Evolutionary conservation across 2,888 invertebrate species (phyloP).

Genomic region (Embidobia sp.): DNA sequence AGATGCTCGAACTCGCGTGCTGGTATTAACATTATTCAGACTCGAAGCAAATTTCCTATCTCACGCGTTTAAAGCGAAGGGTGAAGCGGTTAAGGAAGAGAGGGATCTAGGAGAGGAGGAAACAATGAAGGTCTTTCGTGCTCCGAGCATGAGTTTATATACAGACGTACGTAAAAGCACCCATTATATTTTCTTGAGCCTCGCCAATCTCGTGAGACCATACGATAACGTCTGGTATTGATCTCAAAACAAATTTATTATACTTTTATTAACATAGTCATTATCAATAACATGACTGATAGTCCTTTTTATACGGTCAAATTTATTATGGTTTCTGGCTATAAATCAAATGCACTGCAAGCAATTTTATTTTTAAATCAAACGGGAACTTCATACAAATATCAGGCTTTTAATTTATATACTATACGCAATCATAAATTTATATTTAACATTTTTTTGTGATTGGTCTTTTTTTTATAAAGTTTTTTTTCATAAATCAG

Average conservation of each 20-base stretch:
- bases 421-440: no score
- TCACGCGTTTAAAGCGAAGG: slow-evolving; percentile 54
- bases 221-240: slow-evolving; percentile 44
- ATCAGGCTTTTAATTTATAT: no score
- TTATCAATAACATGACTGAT: slow-evolving; percentile 34
- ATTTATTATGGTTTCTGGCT: background rate
- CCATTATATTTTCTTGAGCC: slow-evolving; percentile 32
- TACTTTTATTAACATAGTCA: slow-evolving; percentile 32
- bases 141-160: slow-evolving; percentile 47
- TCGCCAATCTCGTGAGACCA: slow-evolving; percentile 36
- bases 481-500: no score
- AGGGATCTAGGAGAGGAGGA: slow-evolving; percentile 38
- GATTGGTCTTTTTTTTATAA: no score
- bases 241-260: slow-evolving; percentile 45
- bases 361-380: no score
- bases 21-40: slow-evolving; percentile 60
- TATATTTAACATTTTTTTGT: no score
- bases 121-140: slow-evolving; percentile 59
- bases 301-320: background rate
- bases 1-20: slow-evolving; percentile 58
- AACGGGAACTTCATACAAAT: no score
- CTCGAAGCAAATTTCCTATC: slow-evolving; percentile 59
- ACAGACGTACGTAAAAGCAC: slow-evolving; percentile 42
- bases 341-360: no score
- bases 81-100: slow-evolving; percentile 48